These are phyloP conservation scores for Rotaria socialis DNA, from an alignment of 2,888 invertebrate species.

Conservation along the genomic window DNA sequence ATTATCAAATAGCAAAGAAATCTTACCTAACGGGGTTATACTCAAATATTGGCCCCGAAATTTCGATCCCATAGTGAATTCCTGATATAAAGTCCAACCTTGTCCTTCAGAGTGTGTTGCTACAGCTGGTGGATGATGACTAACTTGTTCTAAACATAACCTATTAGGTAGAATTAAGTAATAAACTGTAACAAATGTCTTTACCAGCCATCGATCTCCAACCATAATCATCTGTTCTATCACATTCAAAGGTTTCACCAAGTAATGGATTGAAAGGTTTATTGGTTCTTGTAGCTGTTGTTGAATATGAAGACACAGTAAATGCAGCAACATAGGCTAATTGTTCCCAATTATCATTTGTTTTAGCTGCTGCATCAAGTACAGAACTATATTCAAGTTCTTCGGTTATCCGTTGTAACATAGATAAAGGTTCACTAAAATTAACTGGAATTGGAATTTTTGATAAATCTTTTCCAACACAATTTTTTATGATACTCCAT, in stretches of 20 bases:
- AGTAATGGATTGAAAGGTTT: conserved; percentile 96
- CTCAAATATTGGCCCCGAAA: conserved; percentile 92
- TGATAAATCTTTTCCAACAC: conserved; percentile 95
- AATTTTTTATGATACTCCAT: conserved; percentile 99
- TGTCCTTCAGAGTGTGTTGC: conserved; percentile 84
- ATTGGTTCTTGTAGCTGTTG: conserved; percentile 70
- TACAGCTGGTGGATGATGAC: conserved; percentile 90
- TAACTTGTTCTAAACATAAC: conserved; percentile 45
- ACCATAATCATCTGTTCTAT: conserved; percentile 85
- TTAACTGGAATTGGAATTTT: conserved; percentile 99
- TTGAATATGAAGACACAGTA: conserved; percentile 69
- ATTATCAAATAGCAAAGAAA: not conserved
- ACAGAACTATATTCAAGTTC: conserved; percentile 93
- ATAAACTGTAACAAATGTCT: no score
- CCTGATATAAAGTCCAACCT: conserved; percentile 92
- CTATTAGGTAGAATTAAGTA: no score
- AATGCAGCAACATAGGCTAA: conserved; percentile 91
- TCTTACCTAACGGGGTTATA: conserved; percentile 65
- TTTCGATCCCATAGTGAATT: conserved; percentile 98
- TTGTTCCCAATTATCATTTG: conserved; percentile 82
- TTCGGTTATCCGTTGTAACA: conserved; percentile 93
- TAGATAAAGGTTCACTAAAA: conserved; percentile 96
- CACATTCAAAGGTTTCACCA: conserved; percentile 94
- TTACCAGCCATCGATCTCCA: conserved; percentile 70
- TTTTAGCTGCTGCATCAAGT: conserved; percentile 79